Conservation (phyloP, 2,797 vertebrate species). For the Pantherophis vulpinus region DNA sequence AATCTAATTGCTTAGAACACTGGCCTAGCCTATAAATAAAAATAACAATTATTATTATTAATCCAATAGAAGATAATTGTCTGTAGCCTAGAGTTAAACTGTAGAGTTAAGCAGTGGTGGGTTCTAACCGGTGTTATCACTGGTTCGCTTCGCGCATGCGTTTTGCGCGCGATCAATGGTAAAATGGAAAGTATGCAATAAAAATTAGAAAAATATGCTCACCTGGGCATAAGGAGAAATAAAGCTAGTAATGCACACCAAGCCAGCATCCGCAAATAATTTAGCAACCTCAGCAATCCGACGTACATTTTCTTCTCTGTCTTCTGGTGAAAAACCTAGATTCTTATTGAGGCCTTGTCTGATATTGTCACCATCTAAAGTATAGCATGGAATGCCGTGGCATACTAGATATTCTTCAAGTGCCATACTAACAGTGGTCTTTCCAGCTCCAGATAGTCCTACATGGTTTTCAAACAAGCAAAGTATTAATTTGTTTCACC, state of each 20-base stretch:
- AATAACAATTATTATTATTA: background rate
- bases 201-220: constrained; percentile 38
- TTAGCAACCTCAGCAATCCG: constrained; percentile 96
- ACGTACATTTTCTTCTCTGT: constrained; percentile 95
- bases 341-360: constrained; percentile 98
- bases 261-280: constrained; percentile 94
- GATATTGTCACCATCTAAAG: constrained; percentile 97
- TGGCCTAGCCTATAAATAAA: background rate
- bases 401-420: constrained; percentile 96
- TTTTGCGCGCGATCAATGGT: background rate
- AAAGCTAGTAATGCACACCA: constrained; percentile 96
- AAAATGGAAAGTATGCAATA: background rate
- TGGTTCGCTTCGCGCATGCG: too few species aligned
- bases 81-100: background rate
- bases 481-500: background rate
- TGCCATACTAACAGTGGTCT: constrained; percentile 98
- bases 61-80: background rate
- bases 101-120: background rate
- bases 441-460: constrained; percentile 97
- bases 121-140: too few species aligned
- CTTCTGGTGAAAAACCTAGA: constrained; percentile 92
- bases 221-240: constrained; percentile 96
- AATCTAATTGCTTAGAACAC: background rate
- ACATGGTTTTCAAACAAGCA: constrained; percentile 14
- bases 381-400: constrained; percentile 96